Conservation (phyloP, 2,888 invertebrate species). For the Hofmannophila pseudospretella region DNA sequence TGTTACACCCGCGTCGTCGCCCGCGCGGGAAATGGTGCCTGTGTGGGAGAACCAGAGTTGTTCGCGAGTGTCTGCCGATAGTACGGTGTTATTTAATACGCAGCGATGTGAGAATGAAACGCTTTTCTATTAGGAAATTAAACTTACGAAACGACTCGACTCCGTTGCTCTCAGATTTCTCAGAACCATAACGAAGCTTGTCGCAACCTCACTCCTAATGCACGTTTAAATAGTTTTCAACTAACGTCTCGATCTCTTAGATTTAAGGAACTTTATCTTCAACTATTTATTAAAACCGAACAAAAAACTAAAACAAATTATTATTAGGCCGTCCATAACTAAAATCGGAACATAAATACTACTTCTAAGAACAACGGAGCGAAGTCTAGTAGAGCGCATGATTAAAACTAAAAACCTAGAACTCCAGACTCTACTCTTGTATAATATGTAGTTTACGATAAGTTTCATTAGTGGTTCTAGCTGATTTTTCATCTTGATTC, state of each 20-base stretch:
- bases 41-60: too few species aligned
- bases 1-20: too few species aligned
- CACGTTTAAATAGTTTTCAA: background rate
- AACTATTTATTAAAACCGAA: slow-evolving; percentile 18
- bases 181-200: background rate
- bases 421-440: slow-evolving; percentile 64
- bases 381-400: slow-evolving; percentile 44
- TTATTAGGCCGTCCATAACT: slow-evolving; percentile 54
- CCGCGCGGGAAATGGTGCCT: too few species aligned
- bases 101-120: slow-evolving; percentile 60
- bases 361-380: slow-evolving; percentile 30
- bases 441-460: slow-evolving; percentile 60
- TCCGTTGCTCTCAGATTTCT: slow-evolving; percentile 42
- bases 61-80: slow-evolving; percentile 40
- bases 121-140: slow-evolving; percentile 61
- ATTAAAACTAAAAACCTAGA: slow-evolving; percentile 36
- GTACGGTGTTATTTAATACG: slow-evolving; percentile 40
- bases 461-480: slow-evolving; percentile 60
- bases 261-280: slow-evolving; percentile 33
- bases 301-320: slow-evolving; percentile 15
- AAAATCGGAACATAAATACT: slow-evolving; percentile 18
- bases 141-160: slow-evolving; percentile 37
- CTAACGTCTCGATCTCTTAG: slow-evolving; percentile 35
- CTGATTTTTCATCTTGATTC: slow-evolving; percentile 54
- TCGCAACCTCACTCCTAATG: background rate